phyloP scores from a whole-genome alignment of 2,888 invertebrate genomes.

The Synanthedon andrenaeformis region DNA sequence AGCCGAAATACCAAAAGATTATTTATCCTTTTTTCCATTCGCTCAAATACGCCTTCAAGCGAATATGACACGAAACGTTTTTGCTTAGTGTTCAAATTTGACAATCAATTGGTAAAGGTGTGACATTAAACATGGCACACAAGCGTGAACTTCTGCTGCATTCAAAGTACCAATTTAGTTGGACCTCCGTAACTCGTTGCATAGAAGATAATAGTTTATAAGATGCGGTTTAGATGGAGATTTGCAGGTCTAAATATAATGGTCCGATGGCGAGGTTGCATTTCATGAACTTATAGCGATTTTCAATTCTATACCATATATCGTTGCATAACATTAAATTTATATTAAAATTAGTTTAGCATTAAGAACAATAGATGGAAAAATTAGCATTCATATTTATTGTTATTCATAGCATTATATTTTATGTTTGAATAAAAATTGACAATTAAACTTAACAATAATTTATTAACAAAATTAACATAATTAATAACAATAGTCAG shows the following conservation, averaged over 20 bases:
- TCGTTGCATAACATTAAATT: no score
- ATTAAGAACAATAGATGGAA: no score
- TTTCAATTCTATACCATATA: no score
- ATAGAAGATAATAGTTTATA: slow-evolving; percentile 1
- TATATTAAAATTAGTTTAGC: no score
- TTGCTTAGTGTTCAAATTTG: neutral
- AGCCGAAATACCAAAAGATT: slow-evolving; percentile 19
- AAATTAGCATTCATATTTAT: no score
- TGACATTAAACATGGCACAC: neutral
- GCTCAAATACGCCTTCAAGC: slow-evolving; percentile 4
- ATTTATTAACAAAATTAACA: no score
- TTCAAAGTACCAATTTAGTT: slow-evolving; percentile 10
- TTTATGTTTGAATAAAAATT: no score
- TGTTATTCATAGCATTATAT: no score
- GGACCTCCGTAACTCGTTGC: slow-evolving; percentile 8
- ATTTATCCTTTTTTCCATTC: slow-evolving; percentile 19
- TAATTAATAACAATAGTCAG: no score
- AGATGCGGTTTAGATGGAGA: slow-evolving; percentile 12
- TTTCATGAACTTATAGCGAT: no score
- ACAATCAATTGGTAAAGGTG: neutral
- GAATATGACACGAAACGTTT: slow-evolving; percentile 9
- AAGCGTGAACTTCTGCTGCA: slow-evolving; percentile 14
- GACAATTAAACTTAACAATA: no score
- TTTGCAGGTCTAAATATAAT: slow-evolving; percentile 20
- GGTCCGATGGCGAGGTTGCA: slow-evolving; percentile 7